Evolutionary conservation across 2,888 invertebrate genomes (phyloP), one percentile per base, ranked within the genome.

Genomic region (Eremobia ochroleuca): DNA sequence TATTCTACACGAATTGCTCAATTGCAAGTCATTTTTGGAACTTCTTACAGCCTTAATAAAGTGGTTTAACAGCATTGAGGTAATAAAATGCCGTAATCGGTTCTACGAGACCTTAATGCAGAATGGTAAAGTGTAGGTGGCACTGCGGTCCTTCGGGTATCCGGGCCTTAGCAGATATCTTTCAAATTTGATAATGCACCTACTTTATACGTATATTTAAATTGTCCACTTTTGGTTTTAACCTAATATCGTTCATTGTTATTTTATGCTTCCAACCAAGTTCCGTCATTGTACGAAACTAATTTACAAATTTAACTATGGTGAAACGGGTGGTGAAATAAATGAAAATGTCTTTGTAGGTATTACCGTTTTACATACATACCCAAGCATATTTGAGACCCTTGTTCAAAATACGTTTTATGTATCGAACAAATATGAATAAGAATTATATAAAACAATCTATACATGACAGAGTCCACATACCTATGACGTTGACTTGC

Each of bases 181-280:
- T 91, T 87, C 74, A 88, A 89, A 89, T 89, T 87, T 90, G 79
- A 85, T 88, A 86, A 59, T 77, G 73, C 5, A 61, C 61, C 61
- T 79, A 75, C 65, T 80, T 81, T 72, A 79, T 67, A 78, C 69
- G 70, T 69, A 78, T 69, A 68, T 73, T 70, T 5, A 28, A 25
- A 40, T 70, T 43, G 25, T 18, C 1, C 2, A 40, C 21, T 28
- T 18, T 64, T 37, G 9, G 9, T 70, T 69, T 31, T 11, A n/a
- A 68, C 25, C n/a, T 31, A 34, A n/a, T 34, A 0, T 21, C 21
- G 13, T n/a, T 31, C 11, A 43, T 71, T 69, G n/a, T 34, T 25
- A 71, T 25, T 71, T 71, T 34, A n/a, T 13, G 1, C 4, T 5
- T 67, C 3, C 34, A 34, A 46, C 21, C 13, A 43, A 46, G n/a